phyloP scores from a whole-genome alignment of 2,113 vertebrate genomes.

The Etia nguti region DNA sequence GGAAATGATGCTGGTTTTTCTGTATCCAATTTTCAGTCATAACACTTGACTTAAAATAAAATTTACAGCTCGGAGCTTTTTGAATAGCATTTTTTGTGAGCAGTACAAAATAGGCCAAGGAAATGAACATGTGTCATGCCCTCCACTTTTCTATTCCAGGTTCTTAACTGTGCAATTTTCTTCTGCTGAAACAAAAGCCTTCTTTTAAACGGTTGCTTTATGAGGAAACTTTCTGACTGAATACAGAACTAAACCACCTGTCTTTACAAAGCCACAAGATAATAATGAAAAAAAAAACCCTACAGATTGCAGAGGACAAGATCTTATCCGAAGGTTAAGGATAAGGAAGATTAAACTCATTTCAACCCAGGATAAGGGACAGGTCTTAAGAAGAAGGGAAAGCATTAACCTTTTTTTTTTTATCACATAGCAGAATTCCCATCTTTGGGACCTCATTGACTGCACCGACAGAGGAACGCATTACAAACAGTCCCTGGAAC shows the following conservation, averaged over 20 bases:
- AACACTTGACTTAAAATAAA: not conserved
- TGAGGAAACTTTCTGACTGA: conserved; percentile 2
- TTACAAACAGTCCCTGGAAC: conserved; percentile 60
- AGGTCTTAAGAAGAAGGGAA: not conserved
- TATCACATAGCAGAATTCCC: conserved; percentile 42
- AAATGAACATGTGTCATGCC: conserved; percentile 24
- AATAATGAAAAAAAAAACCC: not conserved
- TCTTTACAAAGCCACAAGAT: not conserved
- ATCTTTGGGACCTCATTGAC: conserved; percentile 19
- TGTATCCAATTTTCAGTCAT: not conserved
- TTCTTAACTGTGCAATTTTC: conserved; percentile 32
- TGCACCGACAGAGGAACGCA: conserved; percentile 30
- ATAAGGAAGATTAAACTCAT: not conserved
- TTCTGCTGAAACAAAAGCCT: conserved; percentile 37
- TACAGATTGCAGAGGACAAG: not conserved
- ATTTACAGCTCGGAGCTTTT: not conserved
- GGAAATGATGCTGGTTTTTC: not conserved
- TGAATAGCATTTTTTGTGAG: not conserved
- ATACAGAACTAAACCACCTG: conserved; percentile 39
- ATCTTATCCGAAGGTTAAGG: not conserved
- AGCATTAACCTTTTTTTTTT: not conserved
- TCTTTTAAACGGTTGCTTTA: conserved; percentile 11
- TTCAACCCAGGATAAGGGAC: not conserved
- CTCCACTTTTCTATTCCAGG: conserved; percentile 40
- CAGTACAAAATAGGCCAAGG: not conserved